Evolutionary conservation across 2,888 invertebrate genomes (phyloP).

Genomic region (Tetranychus truncatus): DNA sequence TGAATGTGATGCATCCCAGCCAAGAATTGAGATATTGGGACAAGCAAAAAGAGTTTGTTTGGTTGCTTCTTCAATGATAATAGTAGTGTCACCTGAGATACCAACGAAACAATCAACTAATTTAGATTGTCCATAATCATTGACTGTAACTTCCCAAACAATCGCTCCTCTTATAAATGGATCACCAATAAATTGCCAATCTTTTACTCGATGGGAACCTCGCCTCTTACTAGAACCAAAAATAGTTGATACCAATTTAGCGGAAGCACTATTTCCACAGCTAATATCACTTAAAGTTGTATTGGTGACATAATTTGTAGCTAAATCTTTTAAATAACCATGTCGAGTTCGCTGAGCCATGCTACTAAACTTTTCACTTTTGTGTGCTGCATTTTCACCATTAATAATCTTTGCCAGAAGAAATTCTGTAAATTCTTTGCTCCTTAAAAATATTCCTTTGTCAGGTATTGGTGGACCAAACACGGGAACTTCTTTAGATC

Average conservation of each 20-base stretch:
- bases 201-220: constrained; percentile 8
- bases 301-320: constrained; percentile 59
- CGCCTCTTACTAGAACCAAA: constrained; percentile 14
- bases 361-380: constrained; percentile 85
- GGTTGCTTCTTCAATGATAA: constrained; percentile 62
- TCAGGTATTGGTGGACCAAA: constrained; percentile 88
- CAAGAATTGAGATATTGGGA: constrained; percentile 60
- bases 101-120: constrained; percentile 59
- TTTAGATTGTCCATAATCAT: constrained; percentile 37
- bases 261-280: constrained; percentile 17
- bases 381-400: constrained; percentile 45
- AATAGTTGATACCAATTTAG: constrained; percentile 15
- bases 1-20: constrained; percentile 37
- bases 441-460: constrained; percentile 66
- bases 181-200: constrained; percentile 17
- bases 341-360: constrained; percentile 89
- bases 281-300: constrained; percentile 47
- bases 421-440: constrained; percentile 83
- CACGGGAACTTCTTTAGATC: constrained; percentile 82
- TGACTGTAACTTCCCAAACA: constrained; percentile 58
- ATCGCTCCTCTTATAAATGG: constrained; percentile 42
- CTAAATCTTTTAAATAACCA: constrained; percentile 83
- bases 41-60: constrained; percentile 66
- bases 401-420: constrained; percentile 53
- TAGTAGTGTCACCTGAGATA: constrained; percentile 66